Conservation (phyloP, 2,113 vertebrate genomes). For the Stictonetta naevosa region DNA sequence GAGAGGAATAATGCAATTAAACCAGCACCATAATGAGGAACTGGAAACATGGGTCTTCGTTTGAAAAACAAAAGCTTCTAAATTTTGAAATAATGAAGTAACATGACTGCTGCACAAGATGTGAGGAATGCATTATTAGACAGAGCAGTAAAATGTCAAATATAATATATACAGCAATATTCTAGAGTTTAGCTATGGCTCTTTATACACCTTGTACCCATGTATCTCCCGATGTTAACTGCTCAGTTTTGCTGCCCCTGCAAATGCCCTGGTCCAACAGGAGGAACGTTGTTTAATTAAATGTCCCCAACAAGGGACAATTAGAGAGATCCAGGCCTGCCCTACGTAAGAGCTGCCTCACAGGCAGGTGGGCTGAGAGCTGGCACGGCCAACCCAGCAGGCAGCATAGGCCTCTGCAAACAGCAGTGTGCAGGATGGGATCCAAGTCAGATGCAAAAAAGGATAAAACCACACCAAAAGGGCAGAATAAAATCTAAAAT, state of each 20-base stretch:
- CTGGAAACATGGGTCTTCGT: background rate
- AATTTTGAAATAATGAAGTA: slow-evolving; percentile 55
- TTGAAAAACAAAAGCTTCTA: slow-evolving; percentile 48
- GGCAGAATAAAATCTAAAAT: background rate
- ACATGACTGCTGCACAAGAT: background rate
- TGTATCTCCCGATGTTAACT: slow-evolving; percentile 47
- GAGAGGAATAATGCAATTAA: slow-evolving; percentile 66
- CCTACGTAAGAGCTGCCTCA: background rate
- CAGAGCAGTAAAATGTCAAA: slow-evolving; percentile 57
- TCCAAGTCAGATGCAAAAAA: background rate
- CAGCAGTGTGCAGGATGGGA: background rate
- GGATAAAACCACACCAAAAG: background rate
- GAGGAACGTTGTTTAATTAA: slow-evolving; percentile 42
- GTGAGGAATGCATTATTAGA: background rate
- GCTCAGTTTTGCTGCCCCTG: slow-evolving; percentile 60
- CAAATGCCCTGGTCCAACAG: background rate
- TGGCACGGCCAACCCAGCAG: background rate
- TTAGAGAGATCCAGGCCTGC: background rate
- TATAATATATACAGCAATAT: slow-evolving; percentile 41
- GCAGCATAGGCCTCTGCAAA: background rate
- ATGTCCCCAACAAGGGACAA: background rate
- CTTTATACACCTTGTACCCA: slow-evolving; percentile 28
- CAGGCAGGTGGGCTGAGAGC: background rate
- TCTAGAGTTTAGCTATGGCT: slow-evolving; percentile 44
- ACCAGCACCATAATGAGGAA: slow-evolving; percentile 46